Conservation (phyloP, 2,797 vertebrate species). For the Spheniscus humboldti region DNA sequence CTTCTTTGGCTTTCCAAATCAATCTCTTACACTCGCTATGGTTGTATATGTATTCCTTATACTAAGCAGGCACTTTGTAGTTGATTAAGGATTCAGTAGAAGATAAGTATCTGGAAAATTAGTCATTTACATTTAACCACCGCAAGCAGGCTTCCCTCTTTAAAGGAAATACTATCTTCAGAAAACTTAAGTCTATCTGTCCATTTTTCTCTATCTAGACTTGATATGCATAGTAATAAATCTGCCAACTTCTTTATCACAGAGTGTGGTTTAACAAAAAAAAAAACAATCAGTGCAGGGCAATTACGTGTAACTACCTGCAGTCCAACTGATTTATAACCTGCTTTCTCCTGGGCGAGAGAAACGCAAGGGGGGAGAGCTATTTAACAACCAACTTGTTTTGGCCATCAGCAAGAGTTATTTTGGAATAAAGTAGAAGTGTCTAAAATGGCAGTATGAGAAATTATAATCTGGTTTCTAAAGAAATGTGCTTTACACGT, state of each 20-base stretch:
- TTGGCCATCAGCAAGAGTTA: not conserved
- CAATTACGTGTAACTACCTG: not conserved
- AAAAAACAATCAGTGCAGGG: not conserved
- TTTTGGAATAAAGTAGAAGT: not conserved
- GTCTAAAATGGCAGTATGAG: not conserved
- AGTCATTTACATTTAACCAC: not conserved
- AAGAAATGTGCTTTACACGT: not conserved
- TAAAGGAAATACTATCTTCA: not conserved
- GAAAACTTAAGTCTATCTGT: not conserved
- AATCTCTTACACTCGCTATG: not conserved
- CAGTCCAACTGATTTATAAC: not conserved
- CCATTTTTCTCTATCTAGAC: not conserved
- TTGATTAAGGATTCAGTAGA: not conserved
- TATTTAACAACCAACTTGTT: not conserved
- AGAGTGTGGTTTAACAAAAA: not conserved
- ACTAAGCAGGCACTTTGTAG: not conserved
- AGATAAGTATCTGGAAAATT: not conserved
- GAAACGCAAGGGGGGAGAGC: not conserved
- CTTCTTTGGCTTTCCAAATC: not conserved
- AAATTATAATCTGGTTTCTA: not conserved
- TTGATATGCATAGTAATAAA: not conserved
- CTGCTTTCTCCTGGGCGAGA: not conserved
- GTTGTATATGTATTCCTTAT: not conserved
- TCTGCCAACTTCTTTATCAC: not conserved
- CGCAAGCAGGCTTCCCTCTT: not conserved